Conservation (phyloP, 2,797 vertebrate genomes). For the Champsocephalus gunnari region DNA sequence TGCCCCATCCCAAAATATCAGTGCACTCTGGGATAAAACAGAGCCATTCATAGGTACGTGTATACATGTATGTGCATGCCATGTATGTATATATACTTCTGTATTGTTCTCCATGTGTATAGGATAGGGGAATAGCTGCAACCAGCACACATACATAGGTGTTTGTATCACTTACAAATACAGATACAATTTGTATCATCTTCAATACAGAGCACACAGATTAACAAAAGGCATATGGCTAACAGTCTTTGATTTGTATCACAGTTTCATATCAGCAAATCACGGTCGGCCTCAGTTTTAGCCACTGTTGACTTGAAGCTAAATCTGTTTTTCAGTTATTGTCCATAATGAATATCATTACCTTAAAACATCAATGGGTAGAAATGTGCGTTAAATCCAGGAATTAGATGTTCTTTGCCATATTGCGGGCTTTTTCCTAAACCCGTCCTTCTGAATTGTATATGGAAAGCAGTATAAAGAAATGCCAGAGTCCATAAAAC, state of each 20-base stretch:
- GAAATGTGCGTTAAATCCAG: conserved; percentile 42
- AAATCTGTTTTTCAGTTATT: conserved; percentile 41
- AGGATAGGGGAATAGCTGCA: conserved; percentile 60
- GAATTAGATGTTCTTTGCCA: conserved; percentile 57
- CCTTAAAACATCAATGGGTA: conserved; percentile 24
- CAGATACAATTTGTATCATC: no score
- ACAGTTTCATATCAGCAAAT: conserved; percentile 74
- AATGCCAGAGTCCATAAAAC: conserved; percentile 37
- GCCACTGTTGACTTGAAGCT: conserved; percentile 53
- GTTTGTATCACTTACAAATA: conserved; percentile 58
- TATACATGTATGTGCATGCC: neutral
- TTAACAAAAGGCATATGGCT: conserved; percentile 82
- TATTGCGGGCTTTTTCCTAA: conserved; percentile 56
- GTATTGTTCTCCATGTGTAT: conserved; percentile 40
- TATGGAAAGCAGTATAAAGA: conserved; percentile 41
- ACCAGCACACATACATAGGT: conserved; percentile 50
- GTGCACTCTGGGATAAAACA: conserved; percentile 57
- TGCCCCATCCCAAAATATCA: conserved; percentile 40
- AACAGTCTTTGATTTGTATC: conserved; percentile 81
- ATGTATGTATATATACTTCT: conserved; percentile 33
- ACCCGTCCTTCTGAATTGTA: conserved; percentile 41
- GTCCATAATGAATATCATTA: conserved; percentile 47
- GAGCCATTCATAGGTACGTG: conserved; percentile 44
- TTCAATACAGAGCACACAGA: conserved; percentile 70
- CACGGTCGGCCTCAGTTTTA: conserved; percentile 55